Conservation (phyloP, 92 coral and sea anemone genomes). For the Pocillopora meandrina region DNA sequence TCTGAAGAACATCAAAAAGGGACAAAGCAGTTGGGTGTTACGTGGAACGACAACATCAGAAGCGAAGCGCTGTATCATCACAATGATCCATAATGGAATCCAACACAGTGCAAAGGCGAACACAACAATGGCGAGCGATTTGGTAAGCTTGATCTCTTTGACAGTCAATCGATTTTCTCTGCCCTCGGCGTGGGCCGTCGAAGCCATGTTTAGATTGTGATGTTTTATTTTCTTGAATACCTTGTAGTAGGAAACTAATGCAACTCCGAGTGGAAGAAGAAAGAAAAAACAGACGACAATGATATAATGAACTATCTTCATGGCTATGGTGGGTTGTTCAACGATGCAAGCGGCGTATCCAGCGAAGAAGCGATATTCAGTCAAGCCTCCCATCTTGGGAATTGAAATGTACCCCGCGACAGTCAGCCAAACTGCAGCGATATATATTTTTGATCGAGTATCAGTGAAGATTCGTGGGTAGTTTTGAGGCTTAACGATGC, state of each 20-base stretch:
- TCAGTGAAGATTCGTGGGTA: conserved; percentile 22
- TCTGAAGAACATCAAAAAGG: conserved; percentile 8
- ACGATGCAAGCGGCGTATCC: conserved; percentile 34
- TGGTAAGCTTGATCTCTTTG: conserved; percentile 26
- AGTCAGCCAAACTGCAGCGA: conserved; percentile 27
- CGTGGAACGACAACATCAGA: conserved; percentile 20
- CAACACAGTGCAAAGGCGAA: conserved; percentile 39
- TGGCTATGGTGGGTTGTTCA: conserved; percentile 10
- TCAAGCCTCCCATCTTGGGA: conserved; percentile 27
- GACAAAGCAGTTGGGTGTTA: conserved; percentile 21
- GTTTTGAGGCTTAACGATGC: conserved; percentile 19
- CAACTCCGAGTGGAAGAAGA: conserved; percentile 2
- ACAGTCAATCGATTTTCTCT: conserved; percentile 19
- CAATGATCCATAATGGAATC: conserved; percentile 37
- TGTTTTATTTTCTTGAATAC: conserved; percentile 15
- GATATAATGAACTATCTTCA: conserved; percentile 15
- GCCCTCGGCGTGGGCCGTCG: background rate
- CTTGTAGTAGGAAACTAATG: conserved; percentile 38
- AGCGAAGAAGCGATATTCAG: conserved; percentile 28
- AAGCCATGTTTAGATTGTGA: conserved; percentile 40
- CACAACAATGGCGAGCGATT: conserved; percentile 29
- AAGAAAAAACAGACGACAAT: conserved; percentile 17
- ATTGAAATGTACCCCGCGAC: conserved; percentile 33
- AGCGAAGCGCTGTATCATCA: conserved; percentile 27
- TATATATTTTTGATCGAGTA: background rate